Base-by-base conservation (phyloP, 92 coral and sea anemone genomes). In the Epizoanthus illoricatus region DNA sequence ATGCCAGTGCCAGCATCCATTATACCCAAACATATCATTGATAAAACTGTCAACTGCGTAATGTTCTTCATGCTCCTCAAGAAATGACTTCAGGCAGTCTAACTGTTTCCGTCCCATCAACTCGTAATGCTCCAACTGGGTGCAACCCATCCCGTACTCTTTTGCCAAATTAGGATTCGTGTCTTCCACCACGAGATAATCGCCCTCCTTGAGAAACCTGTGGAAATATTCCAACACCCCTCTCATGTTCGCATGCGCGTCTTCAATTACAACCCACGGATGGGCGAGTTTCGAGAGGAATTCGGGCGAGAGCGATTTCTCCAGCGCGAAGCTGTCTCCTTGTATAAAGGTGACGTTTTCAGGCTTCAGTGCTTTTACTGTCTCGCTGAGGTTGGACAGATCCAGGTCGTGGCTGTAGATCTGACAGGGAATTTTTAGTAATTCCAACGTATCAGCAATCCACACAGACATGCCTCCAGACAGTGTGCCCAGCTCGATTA, bases 401-500 rank as follows among this genome's bases (percentile, higher is more conserved):
- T 79, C 85, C 15, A 79, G 57, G 54, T 78, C 79, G 65, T 62
- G 58, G 69, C 84, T 75, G 68, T 75, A 76, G 19, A 79, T 58
- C 33, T 79, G 74, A 43, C 84, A 65, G 18, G 39, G 40, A 3
- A 85, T 41, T 40, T 55, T 43, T 4, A 85, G 78, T 12, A 85
- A 18, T 40, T 66, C 19, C 7, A 85, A 60, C 24, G 84, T 85
- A 24, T 85, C 88, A n/a, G 88, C 74, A 41, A 76, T 65, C 88
- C 85, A 76, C 58, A 84, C 23, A 16, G 88, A 68, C 84, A 66
- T 85, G 8, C 88, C 88, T 6, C 88, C 88, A 16, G 88, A 79
- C 65, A 85, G 64, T 8, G 88, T 85, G 7, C 88, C 88, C 40
- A 85, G 81, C 85, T 85, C 88, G 41, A 85, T 85, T 15, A 78